Evolutionary conservation across 1,140 invertebrate genomes (phyloP).

Genomic region (Bombyx mandarina): DNA sequence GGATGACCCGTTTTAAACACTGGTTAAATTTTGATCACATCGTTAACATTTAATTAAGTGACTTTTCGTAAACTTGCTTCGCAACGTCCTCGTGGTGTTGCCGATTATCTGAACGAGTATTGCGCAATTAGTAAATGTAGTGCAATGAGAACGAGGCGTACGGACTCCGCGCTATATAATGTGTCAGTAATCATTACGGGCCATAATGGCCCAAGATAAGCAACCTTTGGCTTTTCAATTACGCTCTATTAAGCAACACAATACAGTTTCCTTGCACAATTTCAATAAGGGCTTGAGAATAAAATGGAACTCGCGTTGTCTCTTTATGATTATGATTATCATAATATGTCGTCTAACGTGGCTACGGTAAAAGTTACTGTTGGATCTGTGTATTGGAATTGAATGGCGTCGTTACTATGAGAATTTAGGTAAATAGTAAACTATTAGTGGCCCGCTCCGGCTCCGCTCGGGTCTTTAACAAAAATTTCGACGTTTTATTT

Average conservation of each 20-base stretch:
- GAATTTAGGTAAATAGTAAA: too few species aligned
- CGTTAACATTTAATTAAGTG: too few species aligned
- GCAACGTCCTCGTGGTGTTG: neutral
- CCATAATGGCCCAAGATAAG: slow-evolving; percentile 17
- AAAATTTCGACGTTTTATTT: too few species aligned
- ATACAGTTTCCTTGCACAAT: slow-evolving; percentile 22
- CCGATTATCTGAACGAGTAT: slow-evolving; percentile 1
- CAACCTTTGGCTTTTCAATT: slow-evolving; percentile 29
- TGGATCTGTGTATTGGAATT: slow-evolving; percentile 4
- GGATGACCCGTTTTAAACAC: too few species aligned
- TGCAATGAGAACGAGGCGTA: neutral
- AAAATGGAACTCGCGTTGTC: too few species aligned
- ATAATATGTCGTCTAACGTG: slow-evolving; percentile 6
- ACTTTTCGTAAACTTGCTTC: neutral
- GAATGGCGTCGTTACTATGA: too few species aligned
- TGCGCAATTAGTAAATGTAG: slow-evolving; percentile 11
- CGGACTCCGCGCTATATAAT: slow-evolving; percentile 7
- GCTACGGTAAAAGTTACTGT: slow-evolving; percentile 5
- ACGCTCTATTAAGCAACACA: slow-evolving; percentile 25
- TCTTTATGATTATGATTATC: slow-evolving; percentile 7
- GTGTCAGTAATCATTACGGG: slow-evolving; percentile 19
- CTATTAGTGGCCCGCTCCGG: too few species aligned
- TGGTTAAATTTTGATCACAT: too few species aligned
- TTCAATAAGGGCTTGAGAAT: slow-evolving; percentile 8
- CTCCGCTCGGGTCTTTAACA: too few species aligned